Conservation (phyloP, 2,113 vertebrate species). For the Dolichotis patagonum region DNA sequence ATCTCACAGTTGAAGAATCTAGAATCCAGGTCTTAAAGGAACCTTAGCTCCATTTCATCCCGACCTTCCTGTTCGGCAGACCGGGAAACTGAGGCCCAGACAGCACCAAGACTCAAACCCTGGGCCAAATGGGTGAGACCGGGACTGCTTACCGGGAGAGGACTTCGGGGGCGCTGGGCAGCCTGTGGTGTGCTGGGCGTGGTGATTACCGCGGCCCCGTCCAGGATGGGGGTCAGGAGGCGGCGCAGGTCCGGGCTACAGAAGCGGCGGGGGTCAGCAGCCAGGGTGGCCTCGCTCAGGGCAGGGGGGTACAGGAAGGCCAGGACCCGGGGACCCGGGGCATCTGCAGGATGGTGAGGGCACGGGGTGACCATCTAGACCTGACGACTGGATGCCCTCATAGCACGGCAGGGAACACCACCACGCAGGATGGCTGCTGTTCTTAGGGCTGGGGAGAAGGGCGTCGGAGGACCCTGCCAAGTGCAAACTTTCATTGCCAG, state of each 20-base stretch:
- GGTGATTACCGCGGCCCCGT: conserved; percentile 63
- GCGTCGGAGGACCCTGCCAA: not conserved
- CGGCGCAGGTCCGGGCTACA: conserved; percentile 89
- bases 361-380: not conserved
- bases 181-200: conserved; percentile 34
- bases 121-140: not conserved
- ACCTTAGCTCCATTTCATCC: not conserved
- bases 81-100: not conserved
- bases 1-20: not conserved
- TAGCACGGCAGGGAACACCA: not conserved
- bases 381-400: not conserved
- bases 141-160: conserved; percentile 65
- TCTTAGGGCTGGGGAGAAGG: not conserved
- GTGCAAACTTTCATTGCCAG: not conserved
- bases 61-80: not conserved
- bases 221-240: conserved; percentile 91
- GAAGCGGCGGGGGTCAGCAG: conserved; percentile 88
- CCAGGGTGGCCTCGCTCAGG: conserved; percentile 79
- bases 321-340: conserved; percentile 71
- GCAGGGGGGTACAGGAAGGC: conserved; percentile 83
- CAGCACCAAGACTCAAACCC: not conserved
- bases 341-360: conserved; percentile 41
- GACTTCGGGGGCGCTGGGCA: conserved; percentile 29
- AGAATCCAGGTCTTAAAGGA: not conserved
- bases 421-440: not conserved